A percentile compares a stretch with the other conserved stretches of the same genome.
Conservation (phyloP, 2,888 invertebrate genomes). For the Campopleginae sp. region DNA sequence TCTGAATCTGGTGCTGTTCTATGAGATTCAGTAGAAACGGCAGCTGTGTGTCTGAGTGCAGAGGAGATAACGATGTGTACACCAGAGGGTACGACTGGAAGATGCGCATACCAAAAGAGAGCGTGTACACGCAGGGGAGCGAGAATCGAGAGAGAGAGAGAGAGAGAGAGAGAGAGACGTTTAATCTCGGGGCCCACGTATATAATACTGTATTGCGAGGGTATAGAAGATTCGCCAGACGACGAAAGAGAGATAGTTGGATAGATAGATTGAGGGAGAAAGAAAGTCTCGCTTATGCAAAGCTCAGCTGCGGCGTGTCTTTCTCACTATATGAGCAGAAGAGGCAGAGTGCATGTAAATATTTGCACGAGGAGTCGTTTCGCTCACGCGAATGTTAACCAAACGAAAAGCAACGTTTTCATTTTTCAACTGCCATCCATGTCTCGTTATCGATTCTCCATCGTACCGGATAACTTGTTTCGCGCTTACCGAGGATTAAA, state of each 20-base stretch:
- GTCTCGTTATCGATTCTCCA: slow-evolving; percentile 22
- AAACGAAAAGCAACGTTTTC: slow-evolving; percentile 57
- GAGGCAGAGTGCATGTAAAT: slow-evolving; percentile 67
- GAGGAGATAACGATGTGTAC: slow-evolving; percentile 76
- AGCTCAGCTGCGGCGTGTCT: slow-evolving; percentile 49
- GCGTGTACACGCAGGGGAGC: slow-evolving; percentile 36
- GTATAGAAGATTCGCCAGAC: slow-evolving; percentile 60
- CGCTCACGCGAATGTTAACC: slow-evolving; percentile 37
- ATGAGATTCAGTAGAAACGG: slow-evolving; percentile 68
- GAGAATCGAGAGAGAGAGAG: slow-evolving; percentile 57
- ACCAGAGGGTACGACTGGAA: slow-evolving; percentile 47
- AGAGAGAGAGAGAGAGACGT: too few species aligned
- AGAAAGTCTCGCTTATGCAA: slow-evolving; percentile 60
- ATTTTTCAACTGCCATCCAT: slow-evolving; percentile 47
- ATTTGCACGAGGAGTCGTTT: slow-evolving; percentile 66
- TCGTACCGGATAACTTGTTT: slow-evolving; percentile 1
- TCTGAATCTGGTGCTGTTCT: slow-evolving; percentile 26
- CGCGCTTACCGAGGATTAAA: slow-evolving; percentile 4
- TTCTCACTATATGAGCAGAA: slow-evolving; percentile 45
- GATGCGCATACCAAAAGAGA: slow-evolving; percentile 37
- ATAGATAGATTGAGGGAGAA: slow-evolving; percentile 20
- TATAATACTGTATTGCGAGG: slow-evolving; percentile 60
- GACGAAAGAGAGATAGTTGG: slow-evolving; percentile 18
- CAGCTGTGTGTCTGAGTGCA: slow-evolving; percentile 68
- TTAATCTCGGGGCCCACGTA: slow-evolving; percentile 66